These are phyloP conservation scores for Urocolius indicus DNA, from an alignment of 2,113 vertebrate species.

Conservation along the genomic window DNA sequence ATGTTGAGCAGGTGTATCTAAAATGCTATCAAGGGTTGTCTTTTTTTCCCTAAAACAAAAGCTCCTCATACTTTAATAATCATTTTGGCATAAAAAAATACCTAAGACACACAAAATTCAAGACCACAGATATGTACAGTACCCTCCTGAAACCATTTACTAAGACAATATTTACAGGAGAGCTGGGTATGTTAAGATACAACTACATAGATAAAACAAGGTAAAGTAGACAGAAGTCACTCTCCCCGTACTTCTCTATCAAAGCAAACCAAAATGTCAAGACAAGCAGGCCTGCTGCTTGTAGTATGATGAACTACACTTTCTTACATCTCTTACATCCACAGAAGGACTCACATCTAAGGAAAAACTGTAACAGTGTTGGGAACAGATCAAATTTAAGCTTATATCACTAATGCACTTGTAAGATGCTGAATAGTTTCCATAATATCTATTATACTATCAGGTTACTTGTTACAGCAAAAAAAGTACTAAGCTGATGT, in stretches of 20 bases:
- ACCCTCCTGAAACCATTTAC: neutral
- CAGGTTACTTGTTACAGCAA: neutral
- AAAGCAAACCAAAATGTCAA: neutral
- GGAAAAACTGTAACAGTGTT: neutral
- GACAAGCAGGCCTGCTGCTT: neutral
- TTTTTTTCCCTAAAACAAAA: accelerated
- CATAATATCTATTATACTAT: neutral
- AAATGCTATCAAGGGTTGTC: neutral
- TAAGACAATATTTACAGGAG: neutral
- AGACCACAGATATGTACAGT: neutral
- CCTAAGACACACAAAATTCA: accelerated
- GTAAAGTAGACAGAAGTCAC: neutral
- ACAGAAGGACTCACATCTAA: neutral
- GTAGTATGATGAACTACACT: neutral
- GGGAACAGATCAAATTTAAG: neutral
- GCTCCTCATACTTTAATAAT: neutral
- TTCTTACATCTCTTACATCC: too few species aligned
- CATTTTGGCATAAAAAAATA: neutral
- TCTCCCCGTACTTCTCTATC: neutral
- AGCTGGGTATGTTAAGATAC: neutral
- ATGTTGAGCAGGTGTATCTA: neutral
- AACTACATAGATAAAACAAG: neutral
- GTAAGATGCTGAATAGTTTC: neutral
- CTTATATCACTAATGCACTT: neutral
- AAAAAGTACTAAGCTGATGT: neutral